Evolutionary conservation across 2,113 vertebrate genomes (phyloP).

Genomic region (Sylvia atricapilla): DNA sequence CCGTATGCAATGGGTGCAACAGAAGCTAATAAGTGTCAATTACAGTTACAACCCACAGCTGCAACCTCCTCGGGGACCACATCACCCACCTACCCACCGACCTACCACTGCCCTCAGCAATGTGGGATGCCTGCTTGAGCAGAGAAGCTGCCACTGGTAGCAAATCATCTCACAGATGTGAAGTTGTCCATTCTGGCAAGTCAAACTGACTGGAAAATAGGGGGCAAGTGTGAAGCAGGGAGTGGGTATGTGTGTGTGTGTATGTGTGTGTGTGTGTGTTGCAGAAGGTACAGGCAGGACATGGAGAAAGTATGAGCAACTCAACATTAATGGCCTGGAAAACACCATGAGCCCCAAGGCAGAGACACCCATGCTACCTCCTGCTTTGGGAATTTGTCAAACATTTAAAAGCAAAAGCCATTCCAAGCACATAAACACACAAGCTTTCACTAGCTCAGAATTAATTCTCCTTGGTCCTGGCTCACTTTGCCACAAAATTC

Average conservation of each 20-base stretch:
- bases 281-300: background rate
- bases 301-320: accelerated
- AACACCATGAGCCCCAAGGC: background rate
- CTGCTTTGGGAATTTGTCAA: background rate
- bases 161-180: background rate
- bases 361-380: background rate
- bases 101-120: background rate
- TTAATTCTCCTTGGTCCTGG: background rate
- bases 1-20: background rate
- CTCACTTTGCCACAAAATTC: background rate
- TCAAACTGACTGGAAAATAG: background rate
- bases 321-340: background rate
- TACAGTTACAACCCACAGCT: background rate
- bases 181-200: background rate
- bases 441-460: background rate
- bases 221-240: background rate
- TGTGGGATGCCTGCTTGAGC: background rate
- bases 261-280: background rate
- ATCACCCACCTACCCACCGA: background rate
- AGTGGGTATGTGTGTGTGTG: too few species aligned
- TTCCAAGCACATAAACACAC: background rate
- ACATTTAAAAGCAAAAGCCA: background rate
- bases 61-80: background rate
- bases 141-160: background rate
- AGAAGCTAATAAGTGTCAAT: background rate